These are phyloP conservation scores for Platypus cylindrus DNA, from an alignment of 2,888 invertebrate genomes.

Conservation along the genomic window DNA sequence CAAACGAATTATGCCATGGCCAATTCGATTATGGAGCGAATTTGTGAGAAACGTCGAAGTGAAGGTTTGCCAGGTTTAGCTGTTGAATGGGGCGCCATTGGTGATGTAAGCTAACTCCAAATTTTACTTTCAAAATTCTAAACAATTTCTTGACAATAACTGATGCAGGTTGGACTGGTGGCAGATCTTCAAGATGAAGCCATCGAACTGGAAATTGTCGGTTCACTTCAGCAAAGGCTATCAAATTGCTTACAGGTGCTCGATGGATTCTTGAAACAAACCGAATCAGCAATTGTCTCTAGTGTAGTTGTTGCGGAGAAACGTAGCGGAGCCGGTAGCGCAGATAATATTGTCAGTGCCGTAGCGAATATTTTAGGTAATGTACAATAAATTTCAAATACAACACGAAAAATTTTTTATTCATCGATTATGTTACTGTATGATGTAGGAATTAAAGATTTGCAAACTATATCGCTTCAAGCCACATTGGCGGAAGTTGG, in stretches of 20 bases:
- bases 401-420: neutral
- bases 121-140: neutral
- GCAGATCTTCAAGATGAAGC: conserved; percentile 41
- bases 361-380: conserved; percentile 48
- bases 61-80: conserved; percentile 68
- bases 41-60: conserved; percentile 59
- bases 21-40: conserved; percentile 81
- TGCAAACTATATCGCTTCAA: conserved; percentile 56
- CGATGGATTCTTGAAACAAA: conserved; percentile 57
- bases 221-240: conserved; percentile 56
- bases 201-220: conserved; percentile 37
- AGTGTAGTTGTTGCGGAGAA: conserved; percentile 86
- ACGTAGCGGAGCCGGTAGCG: conserved; percentile 42
- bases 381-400: neutral
- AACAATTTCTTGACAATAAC: conserved; percentile 33
- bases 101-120: conserved; percentile 52
- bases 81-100: conserved; percentile 88
- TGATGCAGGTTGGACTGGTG: conserved; percentile 46
- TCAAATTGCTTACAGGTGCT: conserved; percentile 48
- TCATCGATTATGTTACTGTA: too few species aligned
- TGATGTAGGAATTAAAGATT: conserved; percentile 36
- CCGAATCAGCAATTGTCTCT: conserved; percentile 49
- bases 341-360: conserved; percentile 58
- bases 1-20: conserved; percentile 87
- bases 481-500: conserved; percentile 80